These are phyloP conservation scores for Rhineura floridana DNA, from an alignment of 2,113 vertebrate species.

Conservation along the genomic window DNA sequence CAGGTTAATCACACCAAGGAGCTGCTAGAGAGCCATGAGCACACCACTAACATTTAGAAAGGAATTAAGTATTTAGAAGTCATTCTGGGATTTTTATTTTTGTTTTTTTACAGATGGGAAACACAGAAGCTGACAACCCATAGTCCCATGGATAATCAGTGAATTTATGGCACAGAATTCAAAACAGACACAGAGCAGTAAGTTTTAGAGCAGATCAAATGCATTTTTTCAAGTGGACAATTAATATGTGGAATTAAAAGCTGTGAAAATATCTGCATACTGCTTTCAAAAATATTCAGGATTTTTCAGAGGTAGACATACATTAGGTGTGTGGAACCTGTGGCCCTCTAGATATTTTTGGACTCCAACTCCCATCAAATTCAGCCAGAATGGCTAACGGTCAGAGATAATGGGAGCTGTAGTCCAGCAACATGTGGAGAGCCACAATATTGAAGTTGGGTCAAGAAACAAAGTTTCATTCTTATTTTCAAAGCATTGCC, in stretches of 20 bases:
- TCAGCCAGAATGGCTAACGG: no score
- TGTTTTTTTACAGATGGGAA: neutral
- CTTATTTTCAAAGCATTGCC: neutral
- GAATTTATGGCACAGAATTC: neutral
- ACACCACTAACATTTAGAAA: neutral
- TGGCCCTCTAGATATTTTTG: no score
- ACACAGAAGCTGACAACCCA: neutral
- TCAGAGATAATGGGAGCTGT: no score
- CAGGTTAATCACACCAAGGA: neutral
- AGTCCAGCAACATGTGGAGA: no score
- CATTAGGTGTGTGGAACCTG: no score
- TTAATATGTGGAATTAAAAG: neutral
- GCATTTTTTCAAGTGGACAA: neutral
- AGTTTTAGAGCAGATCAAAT: neutral
- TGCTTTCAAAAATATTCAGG: neutral
- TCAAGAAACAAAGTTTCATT: neutral
- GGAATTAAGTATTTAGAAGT: neutral
- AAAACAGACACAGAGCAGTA: neutral
- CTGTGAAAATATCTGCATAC: neutral
- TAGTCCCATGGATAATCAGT: neutral
- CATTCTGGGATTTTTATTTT: neutral
- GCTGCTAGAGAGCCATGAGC: neutral
- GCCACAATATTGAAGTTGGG: no score
- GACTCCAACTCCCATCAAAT: no score
- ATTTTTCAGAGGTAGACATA: neutral